These are phyloP conservation scores for Malacosoma neustria DNA, from an alignment of 2,888 invertebrate genomes.

Conservation along the genomic window DNA sequence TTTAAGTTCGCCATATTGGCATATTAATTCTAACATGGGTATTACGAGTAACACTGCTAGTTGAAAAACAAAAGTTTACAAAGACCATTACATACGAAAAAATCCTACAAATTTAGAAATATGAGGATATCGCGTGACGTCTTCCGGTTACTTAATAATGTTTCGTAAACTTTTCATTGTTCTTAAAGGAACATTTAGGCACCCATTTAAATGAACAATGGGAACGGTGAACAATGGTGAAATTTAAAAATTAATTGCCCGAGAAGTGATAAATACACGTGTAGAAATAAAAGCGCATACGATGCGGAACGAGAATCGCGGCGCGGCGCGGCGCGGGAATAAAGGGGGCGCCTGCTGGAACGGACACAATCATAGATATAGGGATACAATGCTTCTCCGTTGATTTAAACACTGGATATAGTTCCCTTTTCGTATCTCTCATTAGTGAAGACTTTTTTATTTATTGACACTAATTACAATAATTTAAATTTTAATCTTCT, in stretches of 20 bases:
- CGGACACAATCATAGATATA: too few relatives aligned
- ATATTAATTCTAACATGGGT: too few relatives aligned
- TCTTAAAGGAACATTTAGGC: too few relatives aligned
- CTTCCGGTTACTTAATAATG: constrained; percentile 47
- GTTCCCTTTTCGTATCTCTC: constrained; percentile 51
- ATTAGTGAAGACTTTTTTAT: constrained; percentile 44
- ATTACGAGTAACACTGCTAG: too few relatives aligned
- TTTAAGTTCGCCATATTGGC: too few relatives aligned
- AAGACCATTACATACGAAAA: too few relatives aligned
- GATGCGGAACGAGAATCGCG: constrained; percentile 45
- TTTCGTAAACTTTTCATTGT: constrained; percentile 15
- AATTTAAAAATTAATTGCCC: constrained; percentile 60
- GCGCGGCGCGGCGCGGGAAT: constrained; percentile 26
- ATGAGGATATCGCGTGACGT: constrained; percentile 51
- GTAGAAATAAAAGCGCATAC: constrained; percentile 51
- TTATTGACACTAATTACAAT: too few relatives aligned
- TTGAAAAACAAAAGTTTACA: too few relatives aligned
- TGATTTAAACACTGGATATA: constrained; percentile 51
- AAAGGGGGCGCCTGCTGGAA: constrained; percentile 50
- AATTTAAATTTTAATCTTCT: too few relatives aligned
- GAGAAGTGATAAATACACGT: constrained; percentile 60
- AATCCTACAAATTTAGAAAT: too few relatives aligned
- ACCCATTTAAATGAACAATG: too few relatives aligned
- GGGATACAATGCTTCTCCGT: constrained; percentile 43
- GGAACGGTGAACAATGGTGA: constrained; percentile 38